Evolutionary conservation across 2,888 invertebrate genomes (phyloP), one percentile per base, ranked within the genome.

Genomic region (Cremastinae sp.): DNA sequence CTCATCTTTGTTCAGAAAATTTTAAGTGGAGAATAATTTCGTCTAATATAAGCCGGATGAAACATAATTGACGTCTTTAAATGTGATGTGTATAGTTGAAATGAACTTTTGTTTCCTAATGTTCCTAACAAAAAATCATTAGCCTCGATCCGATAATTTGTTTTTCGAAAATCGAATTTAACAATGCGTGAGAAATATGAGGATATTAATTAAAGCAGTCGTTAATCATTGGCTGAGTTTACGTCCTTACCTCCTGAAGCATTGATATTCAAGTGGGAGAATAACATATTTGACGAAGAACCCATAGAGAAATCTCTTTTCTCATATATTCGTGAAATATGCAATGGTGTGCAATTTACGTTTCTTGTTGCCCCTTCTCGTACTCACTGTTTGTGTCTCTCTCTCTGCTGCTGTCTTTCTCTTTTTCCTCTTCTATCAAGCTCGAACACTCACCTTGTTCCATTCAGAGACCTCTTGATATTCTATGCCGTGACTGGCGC

Each of bases 231-330:
- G 64, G 79, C 78, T 66, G 5, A 47, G 64, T 68, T 78, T 28
- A 3, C 78, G 75, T 75, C 71, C 75, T 70, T 68, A 79, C 77
- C 85, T 83, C 81, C 83, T 78, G 81, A 74, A 71, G 74, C 83
- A 86, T 86, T 86, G 84, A 86, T 85, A 85, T 86, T 86, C 84
- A 83, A 84, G 81, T 80, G 81, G 84, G 66, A 82, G 79, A 55
- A 9, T 83, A 83, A 82, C 81, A 79, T 78, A 80, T 83, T 83
- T 84, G 85, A 86, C 83, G 80, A 80, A 74, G 51, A 28, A 18
- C 41, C 10, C 22, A 51, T 22, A 12, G 16, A 37, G 14, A 8
- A 10, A 3, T 10, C 2, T 10, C 37, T 37, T 14, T 45, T n/a
- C 39, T 28, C 16, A 18, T 49, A 22, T 49, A 5, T 10, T n/a